phyloP scores from a whole-genome alignment of 1,140 invertebrate species.

The Diabrotica virgifera region DNA sequence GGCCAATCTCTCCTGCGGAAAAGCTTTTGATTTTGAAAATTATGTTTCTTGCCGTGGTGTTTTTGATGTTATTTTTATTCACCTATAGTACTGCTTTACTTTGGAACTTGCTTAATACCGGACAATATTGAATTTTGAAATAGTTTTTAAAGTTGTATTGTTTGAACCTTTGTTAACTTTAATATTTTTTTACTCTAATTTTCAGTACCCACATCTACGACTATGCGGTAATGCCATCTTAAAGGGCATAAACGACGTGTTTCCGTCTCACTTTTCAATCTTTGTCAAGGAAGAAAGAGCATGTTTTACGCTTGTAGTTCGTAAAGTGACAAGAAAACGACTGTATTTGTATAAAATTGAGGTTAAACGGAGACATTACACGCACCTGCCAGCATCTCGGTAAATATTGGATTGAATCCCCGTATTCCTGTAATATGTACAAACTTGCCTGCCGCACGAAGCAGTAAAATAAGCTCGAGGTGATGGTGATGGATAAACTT shows the following conservation, averaged over 20 bases:
- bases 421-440: background rate
- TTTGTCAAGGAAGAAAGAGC: background rate
- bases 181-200: background rate
- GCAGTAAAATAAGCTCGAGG: conserved; percentile 9
- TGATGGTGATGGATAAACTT: conserved; percentile 14
- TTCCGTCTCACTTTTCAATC: conserved; percentile 13
- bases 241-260: conserved; percentile 13
- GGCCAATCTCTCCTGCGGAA: no score
- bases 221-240: background rate
- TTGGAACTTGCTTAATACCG: no score
- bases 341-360: conserved; percentile 18
- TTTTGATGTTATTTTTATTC: no score
- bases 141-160: no score
- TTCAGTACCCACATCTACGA: background rate
- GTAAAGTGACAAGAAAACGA: conserved; percentile 13
- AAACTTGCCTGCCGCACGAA: background rate
- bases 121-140: no score
- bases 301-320: conserved; percentile 11
- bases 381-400: conserved; percentile 7
- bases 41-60: no score
- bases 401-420: conserved; percentile 7
- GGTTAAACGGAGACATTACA: conserved; percentile 13
- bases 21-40: no score
- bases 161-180: background rate
- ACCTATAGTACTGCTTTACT: no score